A percentile compares a stretch with the other conserved stretches of the same genome.
phyloP scores from a whole-genome alignment of 2,113 vertebrate species.

The Megaleporinus macrocephalus region DNA sequence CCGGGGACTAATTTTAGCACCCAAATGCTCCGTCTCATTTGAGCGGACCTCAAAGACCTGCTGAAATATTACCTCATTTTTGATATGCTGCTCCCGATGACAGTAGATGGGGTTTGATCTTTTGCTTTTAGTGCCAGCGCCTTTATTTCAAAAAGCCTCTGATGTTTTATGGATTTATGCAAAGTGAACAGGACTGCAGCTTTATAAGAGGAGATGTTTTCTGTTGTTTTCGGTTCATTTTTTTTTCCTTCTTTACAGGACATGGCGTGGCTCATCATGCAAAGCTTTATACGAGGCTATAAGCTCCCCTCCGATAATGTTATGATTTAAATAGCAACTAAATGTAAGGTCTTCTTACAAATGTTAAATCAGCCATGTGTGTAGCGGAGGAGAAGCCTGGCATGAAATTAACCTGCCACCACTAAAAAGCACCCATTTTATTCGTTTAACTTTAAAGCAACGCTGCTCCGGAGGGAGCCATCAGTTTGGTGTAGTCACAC shows the following conservation, averaged over 20 bases:
- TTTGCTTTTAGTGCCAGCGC: constrained; percentile 28
- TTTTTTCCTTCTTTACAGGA: not conserved
- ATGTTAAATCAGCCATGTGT: constrained; percentile 1
- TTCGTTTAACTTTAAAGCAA: not conserved
- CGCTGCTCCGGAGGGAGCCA: not conserved
- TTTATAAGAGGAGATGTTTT: constrained; percentile 19
- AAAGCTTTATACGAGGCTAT: not conserved
- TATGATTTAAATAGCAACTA: constrained; percentile 27
- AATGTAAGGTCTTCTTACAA: constrained; percentile 19
- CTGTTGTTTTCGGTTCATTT: not conserved
- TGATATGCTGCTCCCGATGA: constrained; percentile 29
- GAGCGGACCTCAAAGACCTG: constrained; percentile 27
- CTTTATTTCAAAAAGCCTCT: constrained; percentile 37
- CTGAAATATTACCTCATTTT: constrained; percentile 28
- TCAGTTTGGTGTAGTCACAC: not conserved
- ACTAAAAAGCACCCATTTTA: not conserved
- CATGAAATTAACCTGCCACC: constrained; percentile 8
- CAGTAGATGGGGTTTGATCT: constrained; percentile 37
- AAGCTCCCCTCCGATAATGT: constrained; percentile 14
- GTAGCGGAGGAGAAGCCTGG: not conserved
- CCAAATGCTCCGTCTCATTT: constrained; percentile 34
- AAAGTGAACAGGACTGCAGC: constrained; percentile 37
- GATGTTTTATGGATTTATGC: constrained; percentile 50
- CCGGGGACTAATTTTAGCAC: constrained; percentile 4
- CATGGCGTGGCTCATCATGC: not conserved